phyloP scores from a whole-genome alignment of 2,797 vertebrate genomes.

The Buphagus erythrorhynchus region DNA sequence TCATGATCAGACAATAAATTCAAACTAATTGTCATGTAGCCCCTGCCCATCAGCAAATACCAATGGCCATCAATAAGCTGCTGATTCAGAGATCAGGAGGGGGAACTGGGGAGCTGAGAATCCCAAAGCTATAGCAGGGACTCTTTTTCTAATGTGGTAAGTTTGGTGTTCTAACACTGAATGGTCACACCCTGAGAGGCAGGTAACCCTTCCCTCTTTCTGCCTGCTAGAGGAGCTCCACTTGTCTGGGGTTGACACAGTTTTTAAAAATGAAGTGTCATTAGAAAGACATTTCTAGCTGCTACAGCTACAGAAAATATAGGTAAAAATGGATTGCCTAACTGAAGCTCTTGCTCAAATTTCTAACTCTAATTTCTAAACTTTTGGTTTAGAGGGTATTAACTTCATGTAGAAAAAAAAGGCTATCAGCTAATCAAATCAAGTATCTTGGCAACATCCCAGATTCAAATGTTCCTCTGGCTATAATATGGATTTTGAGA shows the following conservation, averaged over 20 bases:
- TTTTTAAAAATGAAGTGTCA: not conserved
- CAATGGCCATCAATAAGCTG: not conserved
- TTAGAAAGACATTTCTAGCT: not conserved
- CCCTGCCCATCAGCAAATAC: not conserved
- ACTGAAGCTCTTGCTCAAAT: not conserved
- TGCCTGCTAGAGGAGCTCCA: not conserved
- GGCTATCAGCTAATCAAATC: not conserved
- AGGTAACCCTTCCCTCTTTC: not conserved
- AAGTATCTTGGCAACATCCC: not conserved
- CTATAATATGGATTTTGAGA: not conserved
- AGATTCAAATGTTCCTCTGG: not conserved
- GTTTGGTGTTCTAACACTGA: not conserved
- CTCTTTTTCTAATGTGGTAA: not conserved
- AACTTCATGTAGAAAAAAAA: not conserved
- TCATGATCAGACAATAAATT: not conserved
- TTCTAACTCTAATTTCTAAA: not conserved
- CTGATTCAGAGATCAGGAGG: not conserved
- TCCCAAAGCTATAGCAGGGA: not conserved
- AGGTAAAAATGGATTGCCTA: not conserved
- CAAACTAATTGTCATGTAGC: not conserved
- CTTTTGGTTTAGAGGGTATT: not conserved
- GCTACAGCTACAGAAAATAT: too few species aligned
- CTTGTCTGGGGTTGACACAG: not conserved
- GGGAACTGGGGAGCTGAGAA: not conserved
- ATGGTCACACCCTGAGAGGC: accelerated